Evolutionary conservation across 2,797 vertebrate genomes (phyloP), one percentile per base, ranked within the genome.

Genomic region (Chaunax sp.): DNA sequence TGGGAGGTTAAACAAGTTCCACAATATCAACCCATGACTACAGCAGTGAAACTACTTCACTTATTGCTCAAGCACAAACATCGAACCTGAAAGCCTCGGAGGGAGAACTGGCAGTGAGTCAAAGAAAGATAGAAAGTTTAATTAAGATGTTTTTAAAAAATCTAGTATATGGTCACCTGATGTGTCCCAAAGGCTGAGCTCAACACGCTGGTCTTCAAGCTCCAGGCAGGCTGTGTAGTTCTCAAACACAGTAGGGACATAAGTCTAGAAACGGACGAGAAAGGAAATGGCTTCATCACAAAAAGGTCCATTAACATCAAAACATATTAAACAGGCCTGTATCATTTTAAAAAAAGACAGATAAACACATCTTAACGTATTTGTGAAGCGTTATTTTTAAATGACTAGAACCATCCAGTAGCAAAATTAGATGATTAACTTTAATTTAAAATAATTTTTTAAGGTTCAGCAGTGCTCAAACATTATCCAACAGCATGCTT

Each of bases 121-220:
- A 64, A 25, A 40, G 45, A 44, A 5, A 44, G 41, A 44, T 11
- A 15, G 41, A 9, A 18, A 5, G 16, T 3, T 20, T 2, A 11
- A 11, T 11, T 37, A 37, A 37, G 10, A 37, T 11, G 13, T 14
- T 11, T 14, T 11, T 37, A 6, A 1, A 37, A 37, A 14, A 14
- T 11, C 35, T 14, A 14, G 35, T 37, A 9, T 5, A 63, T 61
- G 63, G 94, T 94, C 88, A 97, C 97, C 97, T 83, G 97, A 98
- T 58, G 97, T 98, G 87, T 98, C 97, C 97, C 97, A 98, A 16
- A 98, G 94, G 78, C 97, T 98, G 67, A 98, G 96, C 92, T 98
- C 97, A 57, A 97, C 95, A 26, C 96, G 94, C 85, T 97, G 96
- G 20, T 96, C 97, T 56, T 98, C 97, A 1, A 95, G 93, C 83